Evolutionary conservation across 2,113 vertebrate genomes (phyloP), one percentile per base, ranked within the genome.

Genomic region (western clawed frog (Xenopus tropicalis)): DNA sequence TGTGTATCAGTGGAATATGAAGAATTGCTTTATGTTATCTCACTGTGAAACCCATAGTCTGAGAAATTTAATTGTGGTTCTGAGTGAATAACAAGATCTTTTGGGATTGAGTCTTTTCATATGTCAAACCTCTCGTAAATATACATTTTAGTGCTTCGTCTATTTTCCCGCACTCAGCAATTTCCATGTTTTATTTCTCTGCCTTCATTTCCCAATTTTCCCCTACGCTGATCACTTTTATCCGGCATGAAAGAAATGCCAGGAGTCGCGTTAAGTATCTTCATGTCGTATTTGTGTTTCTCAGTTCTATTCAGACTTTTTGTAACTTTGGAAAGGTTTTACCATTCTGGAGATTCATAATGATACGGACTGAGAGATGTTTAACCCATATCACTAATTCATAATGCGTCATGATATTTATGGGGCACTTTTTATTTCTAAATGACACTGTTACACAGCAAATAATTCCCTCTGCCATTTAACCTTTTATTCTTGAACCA

Each of bases 201-300:
- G 14, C 19, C 22, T 66, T 51, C 12, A 10, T 66, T 66, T 66
- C 65, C 65, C 52, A 66, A 66, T 66, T 66, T 66, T 66, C 65
- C 21, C 21, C 65, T 51, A 51, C 64, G 13, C 42, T 66, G 64
- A 66, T 66, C 44, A 46, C 65, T 48, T 22, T 21, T 66, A 48
- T 52, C 25, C 3, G 11, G 37, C 23, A 24, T 29, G 25, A 29
- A 62, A 62, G 14, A 29, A 62, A 54, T 54, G 52, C 52, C 52
- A 20, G 52, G 52, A n/a, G 52, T 54, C 17, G 0, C 7, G 19
- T 54, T 54, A 54, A 54, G 52, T 54, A 54, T 54, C 52, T 1
- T 54, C 19, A n/a, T 9, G 4, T n/a, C n/a, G 52, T 24, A 24
- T 24, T 59, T 23, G 22, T 23, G 11, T 59, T 13, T 23, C 23